phyloP scores from a whole-genome alignment of 2,797 vertebrate genomes.

The Phataginus tetradactyla region DNA sequence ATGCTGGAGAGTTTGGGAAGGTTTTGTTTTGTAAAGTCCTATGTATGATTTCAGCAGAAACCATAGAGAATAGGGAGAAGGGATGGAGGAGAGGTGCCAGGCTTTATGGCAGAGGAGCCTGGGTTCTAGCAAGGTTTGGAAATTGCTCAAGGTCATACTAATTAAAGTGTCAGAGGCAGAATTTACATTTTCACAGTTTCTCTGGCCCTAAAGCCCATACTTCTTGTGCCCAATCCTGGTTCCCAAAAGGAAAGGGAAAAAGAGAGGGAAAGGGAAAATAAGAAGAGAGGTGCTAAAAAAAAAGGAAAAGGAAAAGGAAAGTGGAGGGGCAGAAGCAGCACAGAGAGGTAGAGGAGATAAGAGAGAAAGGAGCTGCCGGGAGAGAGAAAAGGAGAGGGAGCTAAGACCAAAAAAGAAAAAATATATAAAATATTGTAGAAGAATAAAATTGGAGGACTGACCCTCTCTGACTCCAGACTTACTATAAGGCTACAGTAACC shows the following conservation, averaged over 20 bases:
- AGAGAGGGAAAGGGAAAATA: neutral
- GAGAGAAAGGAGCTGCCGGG: neutral
- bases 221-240: neutral
- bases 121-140: neutral
- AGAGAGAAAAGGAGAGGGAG: neutral
- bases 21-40: neutral
- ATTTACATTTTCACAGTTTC: neutral
- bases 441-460: neutral
- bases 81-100: neutral
- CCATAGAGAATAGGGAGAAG: neutral
- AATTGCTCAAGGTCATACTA: neutral
- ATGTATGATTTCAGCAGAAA: neutral
- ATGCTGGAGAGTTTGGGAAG: neutral
- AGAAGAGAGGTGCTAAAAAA: neutral
- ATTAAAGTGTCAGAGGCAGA: neutral
- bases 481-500: neutral
- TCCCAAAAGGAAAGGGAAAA: neutral
- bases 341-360: neutral
- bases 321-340: neutral
- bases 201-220: neutral
- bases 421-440: neutral
- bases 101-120: neutral
- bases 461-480: neutral
- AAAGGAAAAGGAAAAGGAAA: neutral
- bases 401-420: neutral